Evolutionary conservation across 2,113 vertebrate genomes (phyloP).

Genomic region (Andinoacara biseriatus): DNA sequence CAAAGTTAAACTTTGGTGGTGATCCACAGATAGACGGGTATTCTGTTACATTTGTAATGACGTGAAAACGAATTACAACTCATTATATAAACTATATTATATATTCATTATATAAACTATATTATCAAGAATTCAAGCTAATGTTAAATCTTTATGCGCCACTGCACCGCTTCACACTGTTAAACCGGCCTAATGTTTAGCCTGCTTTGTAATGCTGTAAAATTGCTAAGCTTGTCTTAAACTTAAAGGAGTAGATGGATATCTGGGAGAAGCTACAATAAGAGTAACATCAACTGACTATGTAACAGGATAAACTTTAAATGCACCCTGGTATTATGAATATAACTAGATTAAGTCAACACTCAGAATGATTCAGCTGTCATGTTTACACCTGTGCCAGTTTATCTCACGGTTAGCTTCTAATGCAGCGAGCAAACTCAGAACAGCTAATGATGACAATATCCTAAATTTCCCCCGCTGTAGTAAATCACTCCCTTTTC

Average conservation of each 20-base stretch:
- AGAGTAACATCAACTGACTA: not conserved
- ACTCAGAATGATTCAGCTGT: not conserved
- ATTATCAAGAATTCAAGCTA: not conserved
- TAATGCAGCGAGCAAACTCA: conserved; percentile 1
- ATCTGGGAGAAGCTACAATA: not conserved
- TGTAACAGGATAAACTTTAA: conserved; percentile 10
- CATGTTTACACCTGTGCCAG: conserved; percentile 11
- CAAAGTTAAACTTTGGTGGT: conserved; percentile 19
- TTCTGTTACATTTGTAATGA: conserved; percentile 7
- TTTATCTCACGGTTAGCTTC: not conserved
- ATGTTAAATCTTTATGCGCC: not conserved
- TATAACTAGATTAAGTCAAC: not conserved
- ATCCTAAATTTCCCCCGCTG: not conserved
- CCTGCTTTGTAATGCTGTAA: not conserved
- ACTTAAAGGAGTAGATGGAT: not conserved
- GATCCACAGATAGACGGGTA: conserved; percentile 8
- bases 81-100: too few relatives aligned
- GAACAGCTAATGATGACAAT: conserved; percentile 13
- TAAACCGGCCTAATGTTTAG: not conserved
- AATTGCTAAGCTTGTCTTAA: not conserved
- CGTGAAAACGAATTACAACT: not conserved
- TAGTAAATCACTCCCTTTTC: not conserved
- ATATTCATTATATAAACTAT: not conserved
- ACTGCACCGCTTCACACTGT: not conserved
- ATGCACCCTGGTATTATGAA: not conserved